Evolutionary conservation across 2,113 vertebrate species (phyloP).

Genomic region (Epinephelus lanceolatus): DNA sequence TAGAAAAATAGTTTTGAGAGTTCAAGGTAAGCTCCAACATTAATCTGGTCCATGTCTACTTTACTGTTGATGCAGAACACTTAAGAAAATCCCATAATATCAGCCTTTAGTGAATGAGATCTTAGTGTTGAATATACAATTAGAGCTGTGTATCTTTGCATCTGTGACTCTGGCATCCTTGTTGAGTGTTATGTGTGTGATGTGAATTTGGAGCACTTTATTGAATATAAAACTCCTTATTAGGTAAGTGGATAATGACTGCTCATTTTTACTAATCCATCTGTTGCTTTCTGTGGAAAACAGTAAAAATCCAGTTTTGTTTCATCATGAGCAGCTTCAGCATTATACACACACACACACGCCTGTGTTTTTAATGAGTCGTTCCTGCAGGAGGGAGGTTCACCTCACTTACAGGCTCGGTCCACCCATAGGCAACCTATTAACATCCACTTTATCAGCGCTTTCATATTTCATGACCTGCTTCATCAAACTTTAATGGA

Average conservation of each 20-base stretch:
- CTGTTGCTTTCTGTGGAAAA: slow-evolving; percentile 36
- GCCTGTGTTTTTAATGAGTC: neutral
- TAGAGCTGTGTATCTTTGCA: neutral
- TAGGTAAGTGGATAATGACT: slow-evolving; percentile 39
- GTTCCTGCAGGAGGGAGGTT: slow-evolving; percentile 24
- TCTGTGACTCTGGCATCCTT: neutral
- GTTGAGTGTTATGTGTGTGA: neutral
- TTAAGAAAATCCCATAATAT: neutral
- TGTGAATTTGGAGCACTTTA: slow-evolving; percentile 14
- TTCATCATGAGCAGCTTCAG: slow-evolving; percentile 16
- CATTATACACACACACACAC: slow-evolving; percentile 12
- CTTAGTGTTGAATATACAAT: neutral
- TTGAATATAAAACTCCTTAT: slow-evolving; percentile 28
- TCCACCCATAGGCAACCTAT: slow-evolving; percentile 67
- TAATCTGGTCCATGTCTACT: neutral
- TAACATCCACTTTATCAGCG: slow-evolving; percentile 69
- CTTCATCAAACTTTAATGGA: slow-evolving; percentile 72
- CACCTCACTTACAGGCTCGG: slow-evolving; percentile 45
- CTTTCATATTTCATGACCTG: slow-evolving; percentile 75
- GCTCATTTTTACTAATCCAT: slow-evolving; percentile 42
- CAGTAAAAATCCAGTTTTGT: slow-evolving; percentile 8
- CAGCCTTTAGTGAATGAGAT: neutral
- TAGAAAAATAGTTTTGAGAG: neutral
- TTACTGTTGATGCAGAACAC: neutral
- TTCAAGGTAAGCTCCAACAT: neutral